Evolutionary conservation across 2,113 vertebrate genomes (phyloP).

Genomic region (Prochilodus magdalenae): DNA sequence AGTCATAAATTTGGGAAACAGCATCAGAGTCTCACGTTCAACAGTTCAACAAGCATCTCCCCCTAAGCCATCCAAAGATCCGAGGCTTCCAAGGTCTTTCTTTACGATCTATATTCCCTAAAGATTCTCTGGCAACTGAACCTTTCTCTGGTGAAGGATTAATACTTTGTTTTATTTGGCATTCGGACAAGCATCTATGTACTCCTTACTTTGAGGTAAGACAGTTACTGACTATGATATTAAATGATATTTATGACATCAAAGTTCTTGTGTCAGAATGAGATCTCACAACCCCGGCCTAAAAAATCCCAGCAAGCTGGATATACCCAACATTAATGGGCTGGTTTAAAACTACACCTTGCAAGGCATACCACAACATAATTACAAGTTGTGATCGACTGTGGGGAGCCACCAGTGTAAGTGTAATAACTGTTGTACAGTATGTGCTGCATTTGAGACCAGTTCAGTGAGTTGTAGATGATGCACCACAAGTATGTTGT

Average conservation of each 20-base stretch:
- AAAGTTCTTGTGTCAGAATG: background rate
- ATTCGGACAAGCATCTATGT: background rate
- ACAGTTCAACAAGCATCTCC: background rate
- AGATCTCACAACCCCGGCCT: too few relatives aligned
- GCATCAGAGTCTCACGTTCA: background rate
- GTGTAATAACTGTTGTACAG: background rate
- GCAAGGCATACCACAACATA: background rate
- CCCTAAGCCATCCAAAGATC: too few relatives aligned
- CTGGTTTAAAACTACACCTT: background rate
- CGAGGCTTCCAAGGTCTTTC: too few relatives aligned
- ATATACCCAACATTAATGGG: background rate
- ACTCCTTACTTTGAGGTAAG: background rate
- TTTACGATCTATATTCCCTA: too few relatives aligned
- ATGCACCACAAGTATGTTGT: too few relatives aligned
- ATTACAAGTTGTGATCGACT: background rate
- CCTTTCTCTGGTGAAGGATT: background rate
- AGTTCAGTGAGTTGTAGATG: background rate
- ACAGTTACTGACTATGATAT: too few relatives aligned
- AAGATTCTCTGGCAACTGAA: too few relatives aligned
- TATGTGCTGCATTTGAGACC: background rate
- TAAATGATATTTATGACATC: background rate
- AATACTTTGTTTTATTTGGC: background rate
- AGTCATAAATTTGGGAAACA: constrained; percentile 21
- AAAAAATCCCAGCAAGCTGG: constrained; percentile 17
- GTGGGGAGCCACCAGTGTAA: background rate